These are phyloP conservation scores for Athalia cordata DNA, from an alignment of 2,888 invertebrate genomes.

Conservation along the genomic window DNA sequence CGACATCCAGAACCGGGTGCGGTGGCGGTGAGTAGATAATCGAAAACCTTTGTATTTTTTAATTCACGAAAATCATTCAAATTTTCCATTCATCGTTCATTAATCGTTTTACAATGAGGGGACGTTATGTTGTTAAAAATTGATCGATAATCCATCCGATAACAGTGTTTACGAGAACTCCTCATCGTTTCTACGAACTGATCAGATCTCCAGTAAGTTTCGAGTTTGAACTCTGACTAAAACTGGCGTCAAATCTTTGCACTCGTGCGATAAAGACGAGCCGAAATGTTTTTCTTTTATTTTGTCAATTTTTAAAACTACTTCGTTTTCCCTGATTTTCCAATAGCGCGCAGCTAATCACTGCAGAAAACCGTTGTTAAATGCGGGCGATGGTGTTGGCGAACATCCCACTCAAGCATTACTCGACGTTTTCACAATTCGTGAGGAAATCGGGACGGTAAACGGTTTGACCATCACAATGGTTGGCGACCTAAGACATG, in stretches of 20 bases:
- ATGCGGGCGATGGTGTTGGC: slow-evolving; percentile 98
- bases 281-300: too few species aligned
- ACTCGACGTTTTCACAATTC: slow-evolving; percentile 97
- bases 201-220: neutral
- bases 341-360: slow-evolving; percentile 86
- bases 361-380: slow-evolving; percentile 93
- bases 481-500: slow-evolving; percentile 98
- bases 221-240: neutral
- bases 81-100: too few species aligned
- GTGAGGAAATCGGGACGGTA: slow-evolving; percentile 99
- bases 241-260: too few species aligned
- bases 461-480: slow-evolving; percentile 97
- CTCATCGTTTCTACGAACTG: neutral
- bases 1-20: slow-evolving; percentile 96
- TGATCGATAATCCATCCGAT: too few species aligned
- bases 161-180: neutral
- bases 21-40: slow-evolving; percentile 81
- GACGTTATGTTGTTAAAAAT: too few species aligned
- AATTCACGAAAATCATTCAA: too few species aligned
- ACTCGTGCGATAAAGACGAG: too few species aligned
- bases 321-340: neutral
- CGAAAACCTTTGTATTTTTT: too few species aligned
- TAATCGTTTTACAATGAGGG: too few species aligned
- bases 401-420: slow-evolving; percentile 99
- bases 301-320: too few species aligned